Evolutionary conservation across 2,797 vertebrate species (phyloP).

Genomic region (Botia kubotai): DNA sequence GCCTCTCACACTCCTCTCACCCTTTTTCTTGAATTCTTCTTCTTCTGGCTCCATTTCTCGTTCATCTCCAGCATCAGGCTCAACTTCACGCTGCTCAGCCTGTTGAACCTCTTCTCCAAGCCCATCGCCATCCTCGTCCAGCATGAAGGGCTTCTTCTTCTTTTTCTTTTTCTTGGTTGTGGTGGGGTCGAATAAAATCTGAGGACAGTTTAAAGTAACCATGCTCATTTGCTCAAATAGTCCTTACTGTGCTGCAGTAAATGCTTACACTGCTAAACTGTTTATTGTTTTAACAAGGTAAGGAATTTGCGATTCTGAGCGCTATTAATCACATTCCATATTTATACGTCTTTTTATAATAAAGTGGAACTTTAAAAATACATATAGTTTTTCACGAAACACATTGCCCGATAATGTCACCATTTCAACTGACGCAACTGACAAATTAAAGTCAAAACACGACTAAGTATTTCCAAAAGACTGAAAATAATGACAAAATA

Average conservation of each 20-base stretch:
- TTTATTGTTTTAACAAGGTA: not conserved
- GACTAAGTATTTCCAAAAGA: not conserved
- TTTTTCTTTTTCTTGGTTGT: conserved; percentile 92
- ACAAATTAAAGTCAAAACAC: conserved; percentile 29
- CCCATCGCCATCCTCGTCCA: conserved; percentile 85
- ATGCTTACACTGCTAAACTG: not conserved
- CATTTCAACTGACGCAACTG: not conserved
- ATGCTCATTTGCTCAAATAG: not conserved
- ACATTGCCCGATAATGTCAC: not conserved
- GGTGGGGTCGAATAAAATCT: conserved; percentile 91
- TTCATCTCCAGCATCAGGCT: conserved; percentile 82
- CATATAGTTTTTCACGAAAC: not conserved
- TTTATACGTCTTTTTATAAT: not conserved
- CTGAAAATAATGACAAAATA: not conserved
- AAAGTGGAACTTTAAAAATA: not conserved
- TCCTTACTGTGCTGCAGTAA: not conserved
- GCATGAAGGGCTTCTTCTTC: conserved; percentile 89
- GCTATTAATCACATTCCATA: not conserved
- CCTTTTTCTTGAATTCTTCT: conserved; percentile 85
- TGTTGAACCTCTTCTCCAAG: conserved; percentile 80
- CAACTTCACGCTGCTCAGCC: conserved; percentile 82
- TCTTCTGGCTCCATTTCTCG: conserved; percentile 84
- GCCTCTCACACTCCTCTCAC: conserved; percentile 57
- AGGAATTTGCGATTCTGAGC: not conserved
- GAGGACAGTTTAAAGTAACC: not conserved